phyloP scores from a whole-genome alignment of 2,888 invertebrate genomes.

The Scelioninae gen. 2 region DNA sequence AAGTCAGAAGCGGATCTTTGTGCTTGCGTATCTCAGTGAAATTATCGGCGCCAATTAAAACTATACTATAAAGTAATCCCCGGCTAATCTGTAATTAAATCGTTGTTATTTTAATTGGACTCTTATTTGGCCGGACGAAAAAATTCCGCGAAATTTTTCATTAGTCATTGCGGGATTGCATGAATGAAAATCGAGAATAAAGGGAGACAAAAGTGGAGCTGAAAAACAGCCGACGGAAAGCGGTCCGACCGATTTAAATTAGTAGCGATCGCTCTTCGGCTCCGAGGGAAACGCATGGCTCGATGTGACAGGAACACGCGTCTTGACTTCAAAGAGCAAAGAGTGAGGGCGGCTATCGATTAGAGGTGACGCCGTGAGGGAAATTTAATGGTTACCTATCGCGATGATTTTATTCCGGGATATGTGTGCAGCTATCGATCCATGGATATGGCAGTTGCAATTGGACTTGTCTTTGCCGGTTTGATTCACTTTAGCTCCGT shows the following conservation, averaged over 20 bases:
- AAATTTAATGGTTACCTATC: constrained; percentile 51
- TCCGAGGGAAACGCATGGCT: constrained; percentile 35
- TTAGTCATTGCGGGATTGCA: constrained; percentile 11
- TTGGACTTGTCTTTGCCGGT: constrained; percentile 26
- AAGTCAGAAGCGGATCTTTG: constrained; percentile 53
- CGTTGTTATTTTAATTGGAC: constrained; percentile 51
- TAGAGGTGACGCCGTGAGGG: constrained; percentile 32
- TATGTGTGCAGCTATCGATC: constrained; percentile 47
- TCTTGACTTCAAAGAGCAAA: constrained; percentile 44
- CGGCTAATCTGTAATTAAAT: constrained; percentile 58
- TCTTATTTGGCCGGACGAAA: neutral
- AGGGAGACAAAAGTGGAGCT: neutral
- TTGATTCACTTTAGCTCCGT: no score
- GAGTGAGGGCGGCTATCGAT: constrained; percentile 48
- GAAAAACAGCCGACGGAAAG: no score
- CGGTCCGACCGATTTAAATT: constrained; percentile 34
- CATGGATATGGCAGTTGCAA: constrained; percentile 15
- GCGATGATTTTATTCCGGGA: constrained; percentile 44
- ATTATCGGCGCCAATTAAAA: constrained; percentile 54
- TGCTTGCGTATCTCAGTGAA: constrained; percentile 53
- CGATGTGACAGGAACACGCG: constrained; percentile 43
- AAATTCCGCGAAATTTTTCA: constrained; percentile 14
- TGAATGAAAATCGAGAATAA: neutral
- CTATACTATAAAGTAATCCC: constrained; percentile 44
- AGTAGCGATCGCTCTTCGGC: constrained; percentile 11